Evolutionary conservation across 2,113 vertebrate species (phyloP).

Genomic region (Bungarus multicinctus): DNA sequence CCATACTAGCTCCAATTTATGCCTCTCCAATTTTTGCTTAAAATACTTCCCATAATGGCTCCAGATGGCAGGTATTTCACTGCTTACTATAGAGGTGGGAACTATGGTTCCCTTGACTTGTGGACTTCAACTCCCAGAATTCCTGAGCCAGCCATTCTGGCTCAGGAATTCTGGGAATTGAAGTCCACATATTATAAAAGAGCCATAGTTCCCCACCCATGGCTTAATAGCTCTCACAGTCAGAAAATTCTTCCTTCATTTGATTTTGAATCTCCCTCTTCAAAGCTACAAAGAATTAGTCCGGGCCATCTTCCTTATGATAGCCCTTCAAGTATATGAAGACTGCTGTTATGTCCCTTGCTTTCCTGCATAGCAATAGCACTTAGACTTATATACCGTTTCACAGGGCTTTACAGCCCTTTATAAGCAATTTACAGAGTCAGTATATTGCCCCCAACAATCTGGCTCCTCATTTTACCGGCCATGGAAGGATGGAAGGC

Average conservation of each 20-base stretch:
- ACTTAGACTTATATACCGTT: not conserved
- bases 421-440: not conserved
- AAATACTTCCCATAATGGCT: not conserved
- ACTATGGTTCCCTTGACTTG: not conserved
- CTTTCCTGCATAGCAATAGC: not conserved
- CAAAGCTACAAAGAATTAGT: not conserved
- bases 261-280: not conserved
- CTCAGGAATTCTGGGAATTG: too few relatives aligned
- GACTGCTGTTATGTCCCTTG: not conserved
- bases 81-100: not conserved
- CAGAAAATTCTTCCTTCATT: not conserved
- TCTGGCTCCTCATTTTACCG: not conserved
- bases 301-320: not conserved
- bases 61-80: not conserved
- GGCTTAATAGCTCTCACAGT: not conserved
- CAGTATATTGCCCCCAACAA: not conserved
- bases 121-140: not conserved
- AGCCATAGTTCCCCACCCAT: too few relatives aligned
- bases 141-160: not conserved
- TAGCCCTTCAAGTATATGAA: not conserved
- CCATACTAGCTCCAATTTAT: not conserved
- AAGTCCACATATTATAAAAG: too few relatives aligned
- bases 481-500: not conserved
- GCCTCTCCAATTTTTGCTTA: not conserved
- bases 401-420: not conserved